These are phyloP conservation scores for Oryzias woworae DNA, from an alignment of 2,113 vertebrate species.

Conservation along the genomic window DNA sequence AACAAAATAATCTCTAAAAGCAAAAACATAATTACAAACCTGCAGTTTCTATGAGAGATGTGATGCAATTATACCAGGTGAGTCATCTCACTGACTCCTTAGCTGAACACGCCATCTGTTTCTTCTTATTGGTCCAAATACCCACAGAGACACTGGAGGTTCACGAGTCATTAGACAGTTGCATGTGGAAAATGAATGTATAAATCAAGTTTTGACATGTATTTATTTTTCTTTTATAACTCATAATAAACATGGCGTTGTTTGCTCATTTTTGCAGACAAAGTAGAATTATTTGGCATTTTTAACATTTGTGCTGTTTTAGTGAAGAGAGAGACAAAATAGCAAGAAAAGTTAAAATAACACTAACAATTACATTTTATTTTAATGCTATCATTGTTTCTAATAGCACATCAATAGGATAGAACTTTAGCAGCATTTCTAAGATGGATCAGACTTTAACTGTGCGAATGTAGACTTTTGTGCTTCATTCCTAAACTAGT, in stretches of 20 bases:
- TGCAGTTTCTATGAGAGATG: conserved; percentile 14
- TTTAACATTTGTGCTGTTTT: no score
- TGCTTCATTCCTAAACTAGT: neutral
- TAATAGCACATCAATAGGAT: no score
- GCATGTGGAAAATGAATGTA: conserved; percentile 1
- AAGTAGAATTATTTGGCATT: neutral
- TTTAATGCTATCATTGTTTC: no score
- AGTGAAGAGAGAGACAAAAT: no score
- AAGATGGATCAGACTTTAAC: neutral
- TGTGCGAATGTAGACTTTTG: neutral
- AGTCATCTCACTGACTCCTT: conserved; percentile 5
- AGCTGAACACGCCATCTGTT: conserved; percentile 21
- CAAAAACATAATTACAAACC: neutral
- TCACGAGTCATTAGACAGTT: conserved; percentile 13
- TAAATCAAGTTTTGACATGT: conserved; percentile 13
- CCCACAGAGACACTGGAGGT: conserved; percentile 3
- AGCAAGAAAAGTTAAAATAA: no score
- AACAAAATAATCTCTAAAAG: conserved; percentile 4
- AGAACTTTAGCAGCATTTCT: no score
- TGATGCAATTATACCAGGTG: neutral
- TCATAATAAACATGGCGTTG: neutral
- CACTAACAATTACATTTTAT: no score
- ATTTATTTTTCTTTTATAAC: conserved; percentile 13
- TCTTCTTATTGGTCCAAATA: neutral
- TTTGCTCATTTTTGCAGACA: neutral